phyloP scores from a whole-genome alignment of 1,140 invertebrate species.

The Anastrepha ludens region DNA sequence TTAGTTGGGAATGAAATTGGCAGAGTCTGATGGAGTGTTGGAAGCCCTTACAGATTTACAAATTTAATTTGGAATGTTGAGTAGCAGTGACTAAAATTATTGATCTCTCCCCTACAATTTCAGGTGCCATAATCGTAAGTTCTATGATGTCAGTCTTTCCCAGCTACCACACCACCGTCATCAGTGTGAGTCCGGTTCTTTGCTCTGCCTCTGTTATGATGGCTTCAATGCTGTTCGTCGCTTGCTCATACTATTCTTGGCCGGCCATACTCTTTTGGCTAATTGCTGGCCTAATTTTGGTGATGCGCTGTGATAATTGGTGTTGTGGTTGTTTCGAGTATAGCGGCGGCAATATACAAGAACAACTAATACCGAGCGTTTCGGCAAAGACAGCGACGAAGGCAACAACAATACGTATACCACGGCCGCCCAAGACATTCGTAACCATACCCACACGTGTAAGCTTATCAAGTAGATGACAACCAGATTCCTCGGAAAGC shows the following conservation, averaged over 20 bases:
- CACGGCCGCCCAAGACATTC: conserved; percentile 67
- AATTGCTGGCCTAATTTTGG: conserved; percentile 63
- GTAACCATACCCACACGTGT: conserved; percentile 66
- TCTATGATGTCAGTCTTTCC: conserved; percentile 72
- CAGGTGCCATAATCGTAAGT: conserved; percentile 64
- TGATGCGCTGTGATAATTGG: conserved; percentile 70
- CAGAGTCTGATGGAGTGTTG: too few species aligned
- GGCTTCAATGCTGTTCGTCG: conserved; percentile 64
- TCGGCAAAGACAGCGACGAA: conserved; percentile 62
- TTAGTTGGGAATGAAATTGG: too few species aligned
- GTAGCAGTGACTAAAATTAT: not conserved
- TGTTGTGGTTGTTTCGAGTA: conserved; percentile 72
- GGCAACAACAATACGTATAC: conserved; percentile 69
- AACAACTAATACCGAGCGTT: conserved; percentile 69
- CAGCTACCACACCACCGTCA: conserved; percentile 66
- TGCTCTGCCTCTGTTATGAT: conserved; percentile 65
- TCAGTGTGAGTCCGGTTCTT: conserved; percentile 68
- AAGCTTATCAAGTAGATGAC: conserved; percentile 68
- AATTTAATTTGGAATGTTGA: too few species aligned
- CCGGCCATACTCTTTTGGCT: conserved; percentile 69
- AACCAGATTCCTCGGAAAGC: conserved; percentile 71
- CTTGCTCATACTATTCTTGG: conserved; percentile 67
- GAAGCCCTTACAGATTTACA: too few species aligned
- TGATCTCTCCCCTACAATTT: not conserved
- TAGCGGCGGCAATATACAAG: conserved; percentile 62